Conservation (phyloP, 2,888 invertebrate genomes). For the Epirrita christyi region DNA sequence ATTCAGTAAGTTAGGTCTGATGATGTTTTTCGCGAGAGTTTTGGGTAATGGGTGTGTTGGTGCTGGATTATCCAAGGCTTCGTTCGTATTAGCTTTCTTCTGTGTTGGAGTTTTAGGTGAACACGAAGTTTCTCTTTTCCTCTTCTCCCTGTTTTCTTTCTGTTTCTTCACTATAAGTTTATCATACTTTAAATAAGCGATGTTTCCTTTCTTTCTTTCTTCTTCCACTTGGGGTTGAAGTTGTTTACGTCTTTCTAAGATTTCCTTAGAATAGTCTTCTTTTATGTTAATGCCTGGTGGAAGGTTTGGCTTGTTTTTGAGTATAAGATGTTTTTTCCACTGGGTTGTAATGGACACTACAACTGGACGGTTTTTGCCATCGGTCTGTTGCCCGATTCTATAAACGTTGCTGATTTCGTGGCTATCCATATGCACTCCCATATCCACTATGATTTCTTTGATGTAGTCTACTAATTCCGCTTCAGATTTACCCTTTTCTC, state of each 20-base stretch:
- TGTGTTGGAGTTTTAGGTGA: background rate
- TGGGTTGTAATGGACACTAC: slow-evolving; percentile 11
- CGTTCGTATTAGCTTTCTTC: background rate
- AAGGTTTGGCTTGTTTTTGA: slow-evolving; percentile 17
- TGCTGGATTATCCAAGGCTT: background rate
- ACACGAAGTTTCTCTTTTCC: background rate
- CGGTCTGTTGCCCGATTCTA: slow-evolving; percentile 17
- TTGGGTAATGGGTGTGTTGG: too few species aligned
- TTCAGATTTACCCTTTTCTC: slow-evolving; percentile 28
- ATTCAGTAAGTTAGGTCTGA: background rate
- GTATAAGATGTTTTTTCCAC: slow-evolving; percentile 27
- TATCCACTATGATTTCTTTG: slow-evolving; percentile 21
- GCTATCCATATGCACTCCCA: slow-evolving; percentile 22
- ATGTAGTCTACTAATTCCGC: slow-evolving; percentile 25
- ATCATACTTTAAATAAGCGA: too few species aligned
- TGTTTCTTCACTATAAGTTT: background rate
- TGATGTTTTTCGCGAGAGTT: background rate
- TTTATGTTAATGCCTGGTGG: slow-evolving; percentile 15
- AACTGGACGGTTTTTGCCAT: slow-evolving; percentile 15
- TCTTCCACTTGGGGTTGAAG: slow-evolving; percentile 16
- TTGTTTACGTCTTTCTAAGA: slow-evolving; percentile 15
- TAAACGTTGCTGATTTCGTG: slow-evolving; percentile 27
- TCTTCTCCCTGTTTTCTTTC: background rate
- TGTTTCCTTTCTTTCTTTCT: slow-evolving; percentile 20
- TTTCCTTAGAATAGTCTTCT: slow-evolving; percentile 19